Evolutionary conservation across 2,113 vertebrate genomes (phyloP), one percentile per base, ranked within the genome.

Genomic region (Festucalex cinctus): DNA sequence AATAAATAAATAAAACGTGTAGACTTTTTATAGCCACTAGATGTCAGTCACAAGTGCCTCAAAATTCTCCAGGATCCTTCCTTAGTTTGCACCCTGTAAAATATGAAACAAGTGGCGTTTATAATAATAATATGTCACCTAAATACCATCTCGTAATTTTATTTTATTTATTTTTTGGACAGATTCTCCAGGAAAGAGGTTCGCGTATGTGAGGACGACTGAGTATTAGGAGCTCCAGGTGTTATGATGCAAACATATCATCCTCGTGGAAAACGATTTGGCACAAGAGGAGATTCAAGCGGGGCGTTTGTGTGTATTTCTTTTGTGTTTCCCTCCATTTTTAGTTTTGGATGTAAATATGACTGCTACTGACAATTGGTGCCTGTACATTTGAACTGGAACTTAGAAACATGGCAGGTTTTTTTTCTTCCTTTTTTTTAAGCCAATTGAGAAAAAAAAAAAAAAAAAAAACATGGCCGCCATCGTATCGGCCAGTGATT

Each of bases 161-260:
- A 10, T 70, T 35, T 6, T 39, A 16, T 53, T 54, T n/a, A 70
- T 39, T 28, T 80, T 16, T 87, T 88, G 91, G 90, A 68, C 92
- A 99, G 97, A 97, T 99, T 90, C 92, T 99, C 88, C 97, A 99
- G 91, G 97, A 99, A 79, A 91, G 96, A 63, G 97, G 96, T 63
- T 99, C 97, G 26, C 91, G 97, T 85, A 98, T 97, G 95, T 99
- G 93, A 98, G 90, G 88, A 82, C 71, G 80, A 86, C 76, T 66
- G 79, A 73, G 81, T 90, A 71, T 85, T 89, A 92, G 79, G 77
- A 85, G 86, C 85, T 86, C 78, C 89, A 86, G 82, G 89, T 80
- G 84, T 86, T 92, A 88, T 86, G 91, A 94, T 66, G 61, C 85
- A 83, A 89, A 89, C 86, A 88, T 91, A 91, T 92, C 86, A 83